These are phyloP conservation scores for Butorides virescens DNA, from an alignment of 2,113 vertebrate species.

Conservation along the genomic window DNA sequence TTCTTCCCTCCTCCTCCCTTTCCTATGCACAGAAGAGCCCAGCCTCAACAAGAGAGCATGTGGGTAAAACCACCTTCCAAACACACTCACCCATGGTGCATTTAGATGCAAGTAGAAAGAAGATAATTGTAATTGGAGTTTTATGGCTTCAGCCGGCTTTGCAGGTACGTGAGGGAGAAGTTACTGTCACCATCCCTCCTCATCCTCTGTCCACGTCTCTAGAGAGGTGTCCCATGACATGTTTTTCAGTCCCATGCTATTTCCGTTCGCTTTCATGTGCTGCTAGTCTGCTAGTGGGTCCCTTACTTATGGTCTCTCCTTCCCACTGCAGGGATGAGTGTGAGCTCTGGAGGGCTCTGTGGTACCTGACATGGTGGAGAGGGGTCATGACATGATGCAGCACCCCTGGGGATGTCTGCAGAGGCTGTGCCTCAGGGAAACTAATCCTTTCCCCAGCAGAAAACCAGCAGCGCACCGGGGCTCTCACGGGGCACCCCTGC, in stretches of 20 bases:
- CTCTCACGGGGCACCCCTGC: fast-evolving
- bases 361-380: background rate
- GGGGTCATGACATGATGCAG: background rate
- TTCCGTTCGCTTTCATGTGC: background rate
- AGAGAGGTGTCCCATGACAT: background rate
- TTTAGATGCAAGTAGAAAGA: background rate
- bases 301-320: fast-evolving
- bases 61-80: background rate
- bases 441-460: background rate
- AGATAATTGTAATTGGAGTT: background rate
- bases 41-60: background rate
- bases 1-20: background rate
- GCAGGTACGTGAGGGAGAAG: background rate
- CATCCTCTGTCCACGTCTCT: background rate
- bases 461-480: fast-evolving
- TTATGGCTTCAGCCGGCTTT: background rate
- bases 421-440: background rate
- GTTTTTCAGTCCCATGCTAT: background rate
- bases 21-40: background rate
- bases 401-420: fast-evolving
- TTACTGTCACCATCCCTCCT: fast-evolving
- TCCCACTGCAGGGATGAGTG: background rate
- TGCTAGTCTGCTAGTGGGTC: background rate
- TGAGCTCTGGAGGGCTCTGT: background rate
- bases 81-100: fast-evolving